Base-by-base conservation (phyloP, 2,113 vertebrate genomes). In the Pachyramphus minor region DNA sequence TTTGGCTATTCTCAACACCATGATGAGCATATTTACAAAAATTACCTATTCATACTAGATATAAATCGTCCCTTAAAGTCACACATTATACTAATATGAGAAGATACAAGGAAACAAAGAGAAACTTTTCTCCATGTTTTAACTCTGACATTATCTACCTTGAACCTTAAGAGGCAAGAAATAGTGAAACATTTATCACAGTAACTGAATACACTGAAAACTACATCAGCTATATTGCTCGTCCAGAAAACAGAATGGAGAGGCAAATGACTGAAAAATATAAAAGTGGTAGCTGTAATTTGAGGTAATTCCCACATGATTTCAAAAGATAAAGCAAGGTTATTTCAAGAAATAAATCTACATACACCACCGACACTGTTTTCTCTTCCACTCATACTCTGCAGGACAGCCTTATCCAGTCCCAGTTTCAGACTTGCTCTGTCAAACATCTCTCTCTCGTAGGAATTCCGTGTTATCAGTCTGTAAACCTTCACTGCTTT, bases 401-500 rank as follows among this genome's bases (percentile, higher is more conserved):
- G 99, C 79, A 99, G 84, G 90, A 99, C 99, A 33, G 99, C 99
- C 95, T 99, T 99, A 97, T 99, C 99, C 87, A 99, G 97, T 33
- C 99, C 99, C 95, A 99, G 97, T 87, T 99, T 99, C 94, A 99
- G 98, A 89, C 99, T 99, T 90, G 99, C 99, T 47, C 99, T 98
- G 97, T 99, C 99, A 79, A 99, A 99, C 99, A 99, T 99, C 94
- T 99, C 99, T 63, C 99, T 98, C 82, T 99, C 99, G 42, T 99
- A 99, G 0, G 99, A 99, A 95, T 99, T 99, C 19, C 99, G 99
- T 35, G 99, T 99, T 96, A 99, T 99, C 89, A 99, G 97, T 22
- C 99, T 98, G 97, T 99, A 99, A 78, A 99, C 99, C 97, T 99
- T 99, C 94, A 99, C 99, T 25, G 99, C 99, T 96, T 99, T 99